A percentile compares a stretch with the other conserved stretches of the same genome.
These are phyloP conservation scores for Mionectes olivaceus DNA, from an alignment of 2,797 vertebrate species.

Conservation along the genomic window DNA sequence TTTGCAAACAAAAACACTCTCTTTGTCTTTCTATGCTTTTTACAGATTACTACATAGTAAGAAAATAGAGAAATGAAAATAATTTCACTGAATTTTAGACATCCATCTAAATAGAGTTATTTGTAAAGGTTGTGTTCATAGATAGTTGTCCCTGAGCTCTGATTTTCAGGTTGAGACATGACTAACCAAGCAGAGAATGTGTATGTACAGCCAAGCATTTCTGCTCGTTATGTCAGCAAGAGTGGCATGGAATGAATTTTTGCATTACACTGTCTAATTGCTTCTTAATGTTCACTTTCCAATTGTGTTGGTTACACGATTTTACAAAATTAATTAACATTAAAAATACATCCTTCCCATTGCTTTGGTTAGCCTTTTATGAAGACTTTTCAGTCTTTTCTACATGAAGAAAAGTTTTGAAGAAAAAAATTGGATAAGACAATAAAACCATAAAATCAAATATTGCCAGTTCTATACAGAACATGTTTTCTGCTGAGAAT, in stretches of 20 bases:
- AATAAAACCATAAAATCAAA: neutral
- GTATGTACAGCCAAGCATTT: neutral
- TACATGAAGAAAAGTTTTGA: neutral
- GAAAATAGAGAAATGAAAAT: neutral
- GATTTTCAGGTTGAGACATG: neutral
- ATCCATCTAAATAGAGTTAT: neutral
- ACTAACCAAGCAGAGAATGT: conserved; percentile 1
- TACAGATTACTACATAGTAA: neutral
- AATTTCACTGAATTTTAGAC: neutral
- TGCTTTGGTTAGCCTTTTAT: neutral
- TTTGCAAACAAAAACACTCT: rapidly evolving
- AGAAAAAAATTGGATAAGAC: neutral
- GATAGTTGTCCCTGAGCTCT: neutral
- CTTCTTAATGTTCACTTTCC: neutral
- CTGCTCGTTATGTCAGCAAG: neutral
- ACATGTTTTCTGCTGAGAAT: neutral
- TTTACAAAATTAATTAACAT: neutral
- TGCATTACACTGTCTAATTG: neutral
- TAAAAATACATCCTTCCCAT: neutral
- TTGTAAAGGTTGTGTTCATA: neutral
- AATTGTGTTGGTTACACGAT: rapidly evolving
- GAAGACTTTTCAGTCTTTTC: neutral
- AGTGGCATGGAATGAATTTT: neutral
- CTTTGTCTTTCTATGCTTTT: neutral
- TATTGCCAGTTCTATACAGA: neutral